Evolutionary conservation across 2,888 invertebrate genomes (phyloP).

Genomic region (Lithophane socia): DNA sequence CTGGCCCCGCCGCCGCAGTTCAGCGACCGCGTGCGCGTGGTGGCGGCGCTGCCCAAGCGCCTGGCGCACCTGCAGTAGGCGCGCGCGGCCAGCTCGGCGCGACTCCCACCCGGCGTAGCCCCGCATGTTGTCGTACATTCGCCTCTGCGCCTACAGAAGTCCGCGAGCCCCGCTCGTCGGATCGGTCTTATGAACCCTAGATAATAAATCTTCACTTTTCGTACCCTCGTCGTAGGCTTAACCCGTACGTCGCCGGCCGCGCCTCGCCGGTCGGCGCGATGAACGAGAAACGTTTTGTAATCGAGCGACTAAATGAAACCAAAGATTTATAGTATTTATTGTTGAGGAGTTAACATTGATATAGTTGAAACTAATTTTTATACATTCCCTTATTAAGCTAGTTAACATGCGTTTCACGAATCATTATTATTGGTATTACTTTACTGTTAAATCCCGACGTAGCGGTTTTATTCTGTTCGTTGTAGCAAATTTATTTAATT

Average conservation of each 20-base stretch:
- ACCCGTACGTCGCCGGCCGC: conserved; percentile 57
- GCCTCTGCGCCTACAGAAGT: not conserved
- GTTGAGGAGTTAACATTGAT: conserved; percentile 85
- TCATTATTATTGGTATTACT: conserved; percentile 61
- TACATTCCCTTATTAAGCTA: conserved; percentile 80
- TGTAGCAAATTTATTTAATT: conserved; percentile 70
- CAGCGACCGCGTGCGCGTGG: conserved; percentile 96
- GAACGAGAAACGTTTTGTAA: conserved; percentile 76
- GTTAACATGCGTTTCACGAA: conserved; percentile 63
- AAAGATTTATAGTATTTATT: conserved; percentile 90
- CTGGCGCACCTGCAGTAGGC: conserved; percentile 86
- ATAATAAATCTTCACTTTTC: conserved; percentile 67
- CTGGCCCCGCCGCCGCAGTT: conserved; percentile 97
- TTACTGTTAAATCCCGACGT: conserved; percentile 58
- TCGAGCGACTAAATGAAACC: conserved; percentile 88
- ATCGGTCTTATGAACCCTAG: conserved; percentile 72
- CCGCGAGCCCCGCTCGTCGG: conserved; percentile 16
- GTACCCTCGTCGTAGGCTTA: conserved; percentile 69
- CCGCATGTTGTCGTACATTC: not conserved
- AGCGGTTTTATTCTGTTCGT: conserved; percentile 58
- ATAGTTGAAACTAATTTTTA: conserved; percentile 86
- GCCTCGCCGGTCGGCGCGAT: conserved; percentile 21
- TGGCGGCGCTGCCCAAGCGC: conserved; percentile 95
- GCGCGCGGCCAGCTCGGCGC: no score
- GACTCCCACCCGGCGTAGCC: not conserved